Evolutionary conservation across 2,113 vertebrate species (phyloP).

Genomic region (Myodes glareolus): DNA sequence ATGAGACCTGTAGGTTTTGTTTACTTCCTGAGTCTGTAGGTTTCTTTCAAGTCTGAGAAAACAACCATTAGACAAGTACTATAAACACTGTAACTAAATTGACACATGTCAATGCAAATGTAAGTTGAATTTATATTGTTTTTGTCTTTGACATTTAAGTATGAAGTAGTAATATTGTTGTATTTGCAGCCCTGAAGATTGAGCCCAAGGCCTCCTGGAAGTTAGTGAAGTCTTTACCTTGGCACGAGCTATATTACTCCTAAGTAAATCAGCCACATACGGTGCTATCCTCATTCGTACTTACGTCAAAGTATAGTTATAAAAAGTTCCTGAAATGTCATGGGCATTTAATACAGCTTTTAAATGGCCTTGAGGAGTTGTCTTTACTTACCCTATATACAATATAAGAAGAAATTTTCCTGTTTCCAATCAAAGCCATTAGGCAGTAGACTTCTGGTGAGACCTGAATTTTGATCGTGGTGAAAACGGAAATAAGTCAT

Average conservation of each 20-base stretch:
- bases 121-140: not conserved
- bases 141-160: not conserved
- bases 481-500: not conserved
- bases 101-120: not conserved
- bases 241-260: not conserved
- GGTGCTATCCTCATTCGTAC: not conserved
- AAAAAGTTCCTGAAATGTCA: not conserved
- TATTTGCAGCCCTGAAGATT: not conserved
- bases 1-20: not conserved
- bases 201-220: not conserved
- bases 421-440: not conserved
- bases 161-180: not conserved
- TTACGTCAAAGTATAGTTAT: not conserved
- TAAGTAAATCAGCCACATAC: not conserved
- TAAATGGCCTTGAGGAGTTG: not conserved
- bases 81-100: not conserved
- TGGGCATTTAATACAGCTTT: not conserved
- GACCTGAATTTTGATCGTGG: not conserved
- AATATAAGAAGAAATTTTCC: not conserved
- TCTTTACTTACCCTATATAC: not conserved
- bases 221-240: not conserved
- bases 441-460: slow-evolving; percentile 35
- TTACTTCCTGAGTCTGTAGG: not conserved
- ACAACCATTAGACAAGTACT: not conserved
- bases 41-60: not conserved